Percentiles rank a stretch among this genome's conserved stretches.
Evolutionary conservation across 2,113 vertebrate genomes (phyloP).

Genomic region (Vulpes ferrilata): DNA sequence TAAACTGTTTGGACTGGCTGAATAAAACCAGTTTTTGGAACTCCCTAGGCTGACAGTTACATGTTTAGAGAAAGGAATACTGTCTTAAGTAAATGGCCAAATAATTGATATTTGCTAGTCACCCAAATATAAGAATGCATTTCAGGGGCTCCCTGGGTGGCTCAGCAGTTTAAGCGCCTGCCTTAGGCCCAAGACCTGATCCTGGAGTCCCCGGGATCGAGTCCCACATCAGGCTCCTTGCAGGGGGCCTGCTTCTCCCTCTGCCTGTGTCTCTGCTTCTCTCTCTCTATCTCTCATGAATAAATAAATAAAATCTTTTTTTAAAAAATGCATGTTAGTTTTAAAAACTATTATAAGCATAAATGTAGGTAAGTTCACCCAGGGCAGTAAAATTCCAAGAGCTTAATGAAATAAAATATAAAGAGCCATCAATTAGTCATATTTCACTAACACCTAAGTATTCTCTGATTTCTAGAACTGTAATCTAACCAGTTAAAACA

Average conservation of each 20-base stretch:
- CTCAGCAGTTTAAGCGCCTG: no score
- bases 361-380: slow-evolving; percentile 13
- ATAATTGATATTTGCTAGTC: slow-evolving; percentile 1
- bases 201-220: no score
- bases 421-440: neutral
- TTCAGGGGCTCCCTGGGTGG: neutral
- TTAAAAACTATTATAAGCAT: slow-evolving; percentile 19
- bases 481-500: neutral
- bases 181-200: no score
- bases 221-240: no score
- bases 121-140: slow-evolving; percentile 37
- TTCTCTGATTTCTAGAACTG: neutral
- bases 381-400: neutral
- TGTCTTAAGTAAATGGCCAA: slow-evolving; percentile 34
- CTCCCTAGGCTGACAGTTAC: slow-evolving; percentile 21
- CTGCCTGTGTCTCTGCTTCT: no score
- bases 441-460: slow-evolving; percentile 4
- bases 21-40: slow-evolving; percentile 49
- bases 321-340: slow-evolving; percentile 25
- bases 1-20: neutral
- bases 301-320: no score
- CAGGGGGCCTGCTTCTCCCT: no score
- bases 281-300: no score
- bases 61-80: slow-evolving; percentile 3
- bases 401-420: slow-evolving; percentile 56